phyloP scores from a whole-genome alignment of 2,113 vertebrate species.

The Falco punctatus region DNA sequence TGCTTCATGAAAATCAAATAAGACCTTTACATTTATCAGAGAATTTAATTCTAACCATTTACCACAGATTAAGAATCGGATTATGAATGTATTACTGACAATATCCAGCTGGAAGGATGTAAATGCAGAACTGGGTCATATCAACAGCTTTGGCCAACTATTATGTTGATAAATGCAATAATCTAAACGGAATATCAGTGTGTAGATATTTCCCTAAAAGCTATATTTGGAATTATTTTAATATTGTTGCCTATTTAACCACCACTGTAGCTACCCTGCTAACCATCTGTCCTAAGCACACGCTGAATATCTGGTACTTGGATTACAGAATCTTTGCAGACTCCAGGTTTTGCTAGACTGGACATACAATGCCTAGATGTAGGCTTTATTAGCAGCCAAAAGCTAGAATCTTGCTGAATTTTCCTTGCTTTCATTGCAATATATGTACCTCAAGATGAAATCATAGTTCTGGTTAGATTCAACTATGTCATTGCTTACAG shows the following conservation, averaged over 20 bases:
- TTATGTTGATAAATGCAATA: conserved; percentile 15
- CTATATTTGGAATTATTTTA: neutral
- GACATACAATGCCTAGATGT: neutral
- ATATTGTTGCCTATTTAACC: conserved; percentile 1
- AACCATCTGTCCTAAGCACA: neutral
- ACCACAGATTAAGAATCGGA: neutral
- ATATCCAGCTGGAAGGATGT: neutral
- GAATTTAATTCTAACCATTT: conserved; percentile 38
- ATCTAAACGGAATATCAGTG: neutral
- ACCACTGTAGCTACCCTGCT: neutral
- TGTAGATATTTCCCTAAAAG: neutral
- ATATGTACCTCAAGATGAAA: neutral
- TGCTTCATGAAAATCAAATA: neutral
- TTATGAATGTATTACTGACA: conserved; percentile 38
- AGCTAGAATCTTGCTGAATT: neutral
- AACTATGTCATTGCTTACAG: neutral
- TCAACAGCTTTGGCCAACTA: neutral
- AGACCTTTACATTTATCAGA: neutral
- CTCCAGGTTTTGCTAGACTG: neutral
- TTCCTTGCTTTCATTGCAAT: neutral
- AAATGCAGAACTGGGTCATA: conserved; percentile 27
- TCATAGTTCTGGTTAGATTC: neutral
- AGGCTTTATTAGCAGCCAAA: neutral
- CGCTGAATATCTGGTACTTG: neutral
- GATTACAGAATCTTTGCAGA: neutral